Evolutionary conservation across 2,113 vertebrate genomes (phyloP).

Genomic region (Narcine bancroftii): DNA sequence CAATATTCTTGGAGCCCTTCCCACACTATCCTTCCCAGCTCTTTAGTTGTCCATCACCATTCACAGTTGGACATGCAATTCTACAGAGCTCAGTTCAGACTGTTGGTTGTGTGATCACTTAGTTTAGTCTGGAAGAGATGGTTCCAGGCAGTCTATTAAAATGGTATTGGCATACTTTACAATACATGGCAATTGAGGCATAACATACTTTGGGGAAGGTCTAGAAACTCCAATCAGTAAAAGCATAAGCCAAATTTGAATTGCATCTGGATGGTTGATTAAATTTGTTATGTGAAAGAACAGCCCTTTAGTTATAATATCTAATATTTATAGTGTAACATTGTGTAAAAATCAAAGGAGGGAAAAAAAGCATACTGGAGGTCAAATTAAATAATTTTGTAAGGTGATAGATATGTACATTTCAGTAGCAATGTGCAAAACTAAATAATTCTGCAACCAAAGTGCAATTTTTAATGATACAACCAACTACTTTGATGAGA

Average conservation of each 20-base stretch:
- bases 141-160: background rate
- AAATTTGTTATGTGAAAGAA: background rate
- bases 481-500: background rate
- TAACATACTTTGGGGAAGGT: background rate
- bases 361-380: background rate
- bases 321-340: background rate
- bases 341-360: background rate
- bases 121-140: background rate
- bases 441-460: slow-evolving; percentile 12
- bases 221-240: background rate
- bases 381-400: background rate
- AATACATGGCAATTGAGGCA: background rate
- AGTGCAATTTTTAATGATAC: background rate
- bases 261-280: background rate
- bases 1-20: too few relatives aligned
- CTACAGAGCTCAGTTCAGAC: too few relatives aligned
- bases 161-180: background rate
- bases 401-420: background rate
- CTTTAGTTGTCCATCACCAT: too few relatives aligned
- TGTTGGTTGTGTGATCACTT: too few relatives aligned
- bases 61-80: too few relatives aligned
- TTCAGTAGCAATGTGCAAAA: background rate
- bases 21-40: too few relatives aligned
- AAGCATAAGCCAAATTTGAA: background rate
- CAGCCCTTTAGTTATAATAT: background rate